Evolutionary conservation across 2,888 invertebrate species (phyloP).

Genomic region (Thecophora atra): DNA sequence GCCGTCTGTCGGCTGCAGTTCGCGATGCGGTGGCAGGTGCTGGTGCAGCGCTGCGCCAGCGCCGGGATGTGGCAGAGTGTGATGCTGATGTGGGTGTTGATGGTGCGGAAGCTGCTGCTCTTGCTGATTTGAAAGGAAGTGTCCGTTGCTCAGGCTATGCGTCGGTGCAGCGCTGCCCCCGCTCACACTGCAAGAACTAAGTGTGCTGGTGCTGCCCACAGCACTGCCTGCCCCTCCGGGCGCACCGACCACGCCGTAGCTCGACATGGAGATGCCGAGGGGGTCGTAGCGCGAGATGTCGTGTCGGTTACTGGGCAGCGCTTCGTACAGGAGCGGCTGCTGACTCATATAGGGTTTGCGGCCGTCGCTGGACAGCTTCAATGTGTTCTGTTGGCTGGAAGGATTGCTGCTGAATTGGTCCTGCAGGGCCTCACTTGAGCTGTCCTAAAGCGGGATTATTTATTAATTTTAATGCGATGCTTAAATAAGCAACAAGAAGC

Average conservation of each 20-base stretch:
- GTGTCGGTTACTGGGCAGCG: slow-evolving; percentile 58
- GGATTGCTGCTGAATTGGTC: slow-evolving; percentile 59
- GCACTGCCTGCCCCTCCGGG: slow-evolving; percentile 47
- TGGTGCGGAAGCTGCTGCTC: slow-evolving; percentile 57
- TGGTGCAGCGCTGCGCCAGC: slow-evolving; percentile 44
- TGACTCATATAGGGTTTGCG: slow-evolving; percentile 57
- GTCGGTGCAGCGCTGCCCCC: slow-evolving; percentile 47
- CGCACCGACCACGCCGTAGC: too few relatives aligned
- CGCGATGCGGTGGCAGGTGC: slow-evolving; percentile 43
- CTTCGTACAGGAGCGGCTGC: slow-evolving; percentile 62
- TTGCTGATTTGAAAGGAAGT: slow-evolving; percentile 46
- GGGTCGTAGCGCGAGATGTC: slow-evolving; percentile 60
- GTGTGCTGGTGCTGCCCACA: slow-evolving; percentile 52
- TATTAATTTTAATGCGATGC: too few relatives aligned
- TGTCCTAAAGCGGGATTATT: slow-evolving; percentile 44
- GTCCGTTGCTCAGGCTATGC: slow-evolving; percentile 45
- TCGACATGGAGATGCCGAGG: slow-evolving; percentile 53
- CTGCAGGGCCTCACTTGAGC: slow-evolving; percentile 50
- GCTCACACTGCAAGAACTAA: slow-evolving; percentile 50
- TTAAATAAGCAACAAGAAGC: slow-evolving; percentile 1
- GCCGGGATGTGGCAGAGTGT: slow-evolving; percentile 35
- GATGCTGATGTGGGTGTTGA: slow-evolving; percentile 40
- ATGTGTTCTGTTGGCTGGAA: slow-evolving; percentile 64
- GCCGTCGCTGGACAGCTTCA: slow-evolving; percentile 61
- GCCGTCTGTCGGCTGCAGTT: slow-evolving; percentile 44